Base-by-base conservation (phyloP, 1,140 invertebrate species). In the Sinonovacula constricta region DNA sequence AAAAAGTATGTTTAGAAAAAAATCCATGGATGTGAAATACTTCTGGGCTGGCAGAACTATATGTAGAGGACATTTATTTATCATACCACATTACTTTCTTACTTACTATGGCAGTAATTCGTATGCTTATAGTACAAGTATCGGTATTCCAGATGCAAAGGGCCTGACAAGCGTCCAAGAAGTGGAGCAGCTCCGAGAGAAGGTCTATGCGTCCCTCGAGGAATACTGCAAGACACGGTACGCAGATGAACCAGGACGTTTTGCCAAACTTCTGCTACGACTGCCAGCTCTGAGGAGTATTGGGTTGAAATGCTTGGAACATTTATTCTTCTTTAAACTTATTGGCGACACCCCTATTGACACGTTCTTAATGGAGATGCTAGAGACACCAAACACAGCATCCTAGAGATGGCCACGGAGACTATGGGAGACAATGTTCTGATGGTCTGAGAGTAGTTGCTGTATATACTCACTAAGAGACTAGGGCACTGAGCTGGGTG, bases 201-300 rank as follows among this genome's bases (percentile, higher is more conserved):
- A 98, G 91, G 95, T 97, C 24, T 99, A 98, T 90, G 95, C 95
- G 18, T 95, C 96, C 33, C 92, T 99, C 72, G 97, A 99, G 89
- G 97, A 99, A 84, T 98, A 99, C 91, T 97, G 95, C 80, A 94
- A 96, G 82, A 93, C 94, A 4, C 94, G 94, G 69, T 96, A 97
- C 92, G 95, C 97, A 12, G 94, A 95, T 22, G 97, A 99, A 88
- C 95, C 97, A 33, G 97, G 97, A 5, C 93, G 98, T 31, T 99
- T 99, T 91, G 97, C 97, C 26, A 97, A 99, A 89, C 92, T 99
- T 5, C 92, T 99, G 71, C 92, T 99, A 57, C 95, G 98, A 76
- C 92, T 99, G 86, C 98, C 98, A 2, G 96, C 97, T 2, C 93
- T 99, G 24, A 93, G 98, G 63, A 98, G 97, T 72, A 99, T 99